Conservation (phyloP, 92 coral and sea anemone species). For the Zoanthus sociatus region DNA sequence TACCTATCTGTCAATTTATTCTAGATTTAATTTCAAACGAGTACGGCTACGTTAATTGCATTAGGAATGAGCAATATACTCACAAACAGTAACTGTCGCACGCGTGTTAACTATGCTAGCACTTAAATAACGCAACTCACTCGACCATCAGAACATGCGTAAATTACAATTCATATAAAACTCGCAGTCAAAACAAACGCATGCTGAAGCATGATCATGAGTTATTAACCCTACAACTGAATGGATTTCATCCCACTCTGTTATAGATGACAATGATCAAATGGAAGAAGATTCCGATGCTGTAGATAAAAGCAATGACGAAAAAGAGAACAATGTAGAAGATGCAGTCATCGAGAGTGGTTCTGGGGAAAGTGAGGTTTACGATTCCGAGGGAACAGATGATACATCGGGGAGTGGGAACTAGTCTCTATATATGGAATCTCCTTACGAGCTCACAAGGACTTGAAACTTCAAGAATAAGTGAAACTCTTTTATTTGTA, state of each 20-base stretch:
- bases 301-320: not conserved
- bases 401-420: slow-evolving; percentile 24
- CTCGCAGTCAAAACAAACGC: not conserved
- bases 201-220: not conserved
- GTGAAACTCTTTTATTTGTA: not conserved
- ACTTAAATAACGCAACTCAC: not conserved
- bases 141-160: not conserved
- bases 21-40: no score
- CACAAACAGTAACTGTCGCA: no score
- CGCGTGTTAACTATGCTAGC: no score
- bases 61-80: no score
- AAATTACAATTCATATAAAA: not conserved
- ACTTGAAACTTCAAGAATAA: not conserved
- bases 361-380: slow-evolving; percentile 27
- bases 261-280: not conserved
- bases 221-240: not conserved
- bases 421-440: not conserved
- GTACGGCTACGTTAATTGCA: no score
- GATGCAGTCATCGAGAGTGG: slow-evolving; percentile 17
- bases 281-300: slow-evolving; percentile 1
- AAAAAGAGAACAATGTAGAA: not conserved
- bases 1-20: no score
- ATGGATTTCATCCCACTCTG: not conserved
- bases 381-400: slow-evolving; percentile 12
- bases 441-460: no score